phyloP scores from a whole-genome alignment of 2,888 invertebrate genomes.

The Dinocampus coccinellae region DNA sequence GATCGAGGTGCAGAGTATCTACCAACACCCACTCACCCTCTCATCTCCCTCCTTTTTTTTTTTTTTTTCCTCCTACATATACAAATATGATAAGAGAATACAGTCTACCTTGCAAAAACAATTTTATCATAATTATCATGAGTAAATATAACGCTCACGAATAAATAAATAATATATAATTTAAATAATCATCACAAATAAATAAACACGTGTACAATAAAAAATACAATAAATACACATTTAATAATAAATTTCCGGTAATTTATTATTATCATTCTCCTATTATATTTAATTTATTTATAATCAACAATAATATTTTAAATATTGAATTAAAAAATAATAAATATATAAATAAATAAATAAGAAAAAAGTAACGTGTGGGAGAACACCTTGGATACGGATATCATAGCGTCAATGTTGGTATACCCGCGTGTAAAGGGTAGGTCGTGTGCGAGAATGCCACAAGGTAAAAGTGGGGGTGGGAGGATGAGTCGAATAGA shows the following conservation, averaged over 20 bases:
- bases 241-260: too few relatives aligned
- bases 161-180: too few relatives aligned
- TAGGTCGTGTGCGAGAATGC: slow-evolving; percentile 23
- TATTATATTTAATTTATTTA: too few relatives aligned
- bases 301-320: too few relatives aligned
- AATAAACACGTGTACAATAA: too few relatives aligned
- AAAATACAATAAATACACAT: too few relatives aligned
- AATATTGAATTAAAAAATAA: neutral
- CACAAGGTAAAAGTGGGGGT: slow-evolving; percentile 32
- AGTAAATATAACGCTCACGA: too few relatives aligned
- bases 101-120: too few relatives aligned
- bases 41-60: neutral
- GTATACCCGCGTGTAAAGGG: slow-evolving; percentile 31
- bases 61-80: slow-evolving; percentile 17
- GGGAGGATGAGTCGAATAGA: slow-evolving; percentile 46
- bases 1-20: slow-evolving; percentile 19
- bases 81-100: neutral
- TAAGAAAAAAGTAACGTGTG: slow-evolving; percentile 14
- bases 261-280: too few relatives aligned
- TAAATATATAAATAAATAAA: too few relatives aligned
- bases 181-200: too few relatives aligned
- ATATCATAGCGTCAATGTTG: slow-evolving; percentile 29
- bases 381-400: slow-evolving; percentile 23
- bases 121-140: neutral
- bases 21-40: slow-evolving; percentile 26